These are phyloP conservation scores for Procapra przewalskii DNA, from an alignment of 2,113 vertebrate genomes.

Conservation along the genomic window DNA sequence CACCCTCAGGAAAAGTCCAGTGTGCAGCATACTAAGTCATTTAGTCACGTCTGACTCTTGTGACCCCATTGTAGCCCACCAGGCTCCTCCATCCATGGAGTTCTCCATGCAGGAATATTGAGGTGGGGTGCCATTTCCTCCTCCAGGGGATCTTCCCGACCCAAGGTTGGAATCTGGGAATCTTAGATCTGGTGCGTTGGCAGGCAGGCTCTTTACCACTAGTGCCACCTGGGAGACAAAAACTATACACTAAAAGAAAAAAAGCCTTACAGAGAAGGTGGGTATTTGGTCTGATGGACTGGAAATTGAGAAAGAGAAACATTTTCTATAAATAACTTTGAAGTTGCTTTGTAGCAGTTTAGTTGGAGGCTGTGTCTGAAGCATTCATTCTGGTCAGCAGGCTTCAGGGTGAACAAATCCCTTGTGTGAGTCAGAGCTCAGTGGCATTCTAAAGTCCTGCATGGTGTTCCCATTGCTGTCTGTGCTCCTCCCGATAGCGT, in stretches of 20 bases:
- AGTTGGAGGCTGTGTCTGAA: neutral
- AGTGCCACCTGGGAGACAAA: neutral
- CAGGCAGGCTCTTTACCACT: neutral
- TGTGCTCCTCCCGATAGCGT: neutral
- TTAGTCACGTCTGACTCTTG: neutral
- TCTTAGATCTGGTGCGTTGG: neutral
- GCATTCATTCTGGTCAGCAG: neutral
- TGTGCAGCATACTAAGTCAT: neutral
- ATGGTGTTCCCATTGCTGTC: neutral
- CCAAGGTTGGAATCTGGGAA: neutral
- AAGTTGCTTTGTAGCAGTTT: neutral
- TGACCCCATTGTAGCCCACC: neutral
- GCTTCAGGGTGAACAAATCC: neutral
- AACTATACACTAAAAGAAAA: neutral
- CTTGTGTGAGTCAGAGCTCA: neutral
- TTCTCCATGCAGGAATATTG: neutral
- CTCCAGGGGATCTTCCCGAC: neutral
- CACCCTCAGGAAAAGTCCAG: neutral
- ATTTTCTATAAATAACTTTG: neutral
- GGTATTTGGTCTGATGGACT: neutral
- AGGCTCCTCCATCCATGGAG: neutral
- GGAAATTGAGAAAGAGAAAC: neutral
- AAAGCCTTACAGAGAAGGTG: neutral
- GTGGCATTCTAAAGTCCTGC: neutral
- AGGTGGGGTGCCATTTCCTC: neutral